A percentile compares a stretch with the other conserved stretches of the same genome.
These are phyloP conservation scores for Dermolepida albohirtum DNA, from an alignment of 2,888 invertebrate species.

Conservation along the genomic window DNA sequence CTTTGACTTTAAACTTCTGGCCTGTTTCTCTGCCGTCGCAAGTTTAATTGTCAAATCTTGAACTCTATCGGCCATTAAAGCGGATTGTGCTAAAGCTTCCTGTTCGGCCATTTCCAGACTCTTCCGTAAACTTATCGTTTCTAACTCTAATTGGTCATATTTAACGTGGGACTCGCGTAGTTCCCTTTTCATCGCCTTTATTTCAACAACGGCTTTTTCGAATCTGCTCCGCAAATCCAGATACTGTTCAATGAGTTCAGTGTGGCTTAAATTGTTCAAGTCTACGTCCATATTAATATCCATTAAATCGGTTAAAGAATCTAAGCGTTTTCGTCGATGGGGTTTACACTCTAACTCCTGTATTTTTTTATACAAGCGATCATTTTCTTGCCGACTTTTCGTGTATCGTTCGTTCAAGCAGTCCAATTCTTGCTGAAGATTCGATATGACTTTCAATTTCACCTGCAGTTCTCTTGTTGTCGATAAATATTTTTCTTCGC, in stretches of 20 bases:
- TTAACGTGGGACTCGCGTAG: conserved; percentile 82
- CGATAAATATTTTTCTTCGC: conserved; percentile 68
- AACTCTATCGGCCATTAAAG: conserved; percentile 84
- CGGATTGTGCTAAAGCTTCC: conserved; percentile 77
- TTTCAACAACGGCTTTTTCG: conserved; percentile 85
- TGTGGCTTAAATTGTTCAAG: conserved; percentile 79
- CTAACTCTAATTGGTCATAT: conserved; percentile 83
- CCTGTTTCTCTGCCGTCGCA: conserved; percentile 84
- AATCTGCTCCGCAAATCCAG: conserved; percentile 81
- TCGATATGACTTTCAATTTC: conserved; percentile 75
- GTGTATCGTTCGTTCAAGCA: conserved; percentile 75
- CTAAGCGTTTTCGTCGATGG: conserved; percentile 76
- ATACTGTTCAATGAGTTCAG: conserved; percentile 84
- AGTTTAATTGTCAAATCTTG: conserved; percentile 87
- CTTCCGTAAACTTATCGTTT: conserved; percentile 80
- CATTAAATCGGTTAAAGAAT: conserved; percentile 84
- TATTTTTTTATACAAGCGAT: conserved; percentile 76
- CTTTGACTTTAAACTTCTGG: conserved; percentile 82
- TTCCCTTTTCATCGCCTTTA: conserved; percentile 84
- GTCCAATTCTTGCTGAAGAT: conserved; percentile 76
- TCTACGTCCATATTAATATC: conserved; percentile 83
- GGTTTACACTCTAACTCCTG: conserved; percentile 69
- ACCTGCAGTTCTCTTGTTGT: conserved; percentile 72
- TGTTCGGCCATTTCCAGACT: conserved; percentile 76
- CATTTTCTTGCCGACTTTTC: conserved; percentile 76